A percentile compares a stretch with the other conserved stretches of the same genome.
Evolutionary conservation across 1,140 invertebrate genomes (phyloP).

Genomic region (Sycophila sp.): DNA sequence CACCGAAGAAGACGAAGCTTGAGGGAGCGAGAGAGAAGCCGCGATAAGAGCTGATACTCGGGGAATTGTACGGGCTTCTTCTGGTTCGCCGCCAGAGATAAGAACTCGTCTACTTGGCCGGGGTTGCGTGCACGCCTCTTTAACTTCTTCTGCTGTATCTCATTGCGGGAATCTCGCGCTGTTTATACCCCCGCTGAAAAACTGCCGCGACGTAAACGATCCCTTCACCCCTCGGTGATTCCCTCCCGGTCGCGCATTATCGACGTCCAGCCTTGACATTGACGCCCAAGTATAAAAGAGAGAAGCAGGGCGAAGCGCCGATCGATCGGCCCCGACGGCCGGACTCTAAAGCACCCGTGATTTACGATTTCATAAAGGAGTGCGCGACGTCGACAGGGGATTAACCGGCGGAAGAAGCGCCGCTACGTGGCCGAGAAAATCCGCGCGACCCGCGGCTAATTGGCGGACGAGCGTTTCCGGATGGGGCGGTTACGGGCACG

Average conservation of each 20-base stretch:
- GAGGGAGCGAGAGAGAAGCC: no score
- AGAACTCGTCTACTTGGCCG: conserved; percentile 24
- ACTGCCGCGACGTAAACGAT: no score
- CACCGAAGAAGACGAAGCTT: no score
- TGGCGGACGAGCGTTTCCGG: no score
- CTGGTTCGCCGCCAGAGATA: conserved; percentile 40
- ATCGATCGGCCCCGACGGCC: no score
- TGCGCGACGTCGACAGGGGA: not conserved
- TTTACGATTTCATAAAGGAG: not conserved
- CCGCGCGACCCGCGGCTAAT: no score
- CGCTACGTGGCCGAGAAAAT: no score
- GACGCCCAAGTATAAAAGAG: not conserved
- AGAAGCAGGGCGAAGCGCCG: no score
- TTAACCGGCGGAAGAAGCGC: no score
- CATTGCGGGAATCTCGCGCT: conserved; percentile 18
- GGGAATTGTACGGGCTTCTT: conserved; percentile 39
- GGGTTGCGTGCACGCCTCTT: not conserved
- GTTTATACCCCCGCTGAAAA: not conserved
- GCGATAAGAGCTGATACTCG: conserved; percentile 39
- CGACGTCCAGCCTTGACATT: conserved; percentile 17
- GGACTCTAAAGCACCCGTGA: not conserved
- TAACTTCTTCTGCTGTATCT: conserved; percentile 7
- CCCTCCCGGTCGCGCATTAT: not conserved
- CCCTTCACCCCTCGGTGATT: no score
- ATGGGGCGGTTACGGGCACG: no score